A percentile compares a stretch with the other conserved stretches of the same genome.
Evolutionary conservation across 2,113 vertebrate species (phyloP).

Genomic region (Corythoichthys intestinalis): DNA sequence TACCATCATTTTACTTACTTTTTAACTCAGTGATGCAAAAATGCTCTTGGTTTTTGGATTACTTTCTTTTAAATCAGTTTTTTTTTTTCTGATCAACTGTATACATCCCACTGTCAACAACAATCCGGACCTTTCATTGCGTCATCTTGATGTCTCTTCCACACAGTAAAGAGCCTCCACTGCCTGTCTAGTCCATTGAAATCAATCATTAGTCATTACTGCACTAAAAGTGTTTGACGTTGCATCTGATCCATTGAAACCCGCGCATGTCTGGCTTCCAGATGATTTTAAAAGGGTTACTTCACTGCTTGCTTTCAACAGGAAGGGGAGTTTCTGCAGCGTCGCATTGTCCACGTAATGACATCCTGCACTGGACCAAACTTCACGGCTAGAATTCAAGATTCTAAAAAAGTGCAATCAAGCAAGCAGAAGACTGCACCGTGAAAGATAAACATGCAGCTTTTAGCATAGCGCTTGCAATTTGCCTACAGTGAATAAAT

Average conservation of each 20-base stretch:
- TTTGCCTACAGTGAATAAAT: slow-evolving; percentile 61
- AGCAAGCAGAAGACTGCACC: slow-evolving; percentile 20
- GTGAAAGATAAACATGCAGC: slow-evolving; percentile 19
- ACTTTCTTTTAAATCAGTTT: too few relatives aligned
- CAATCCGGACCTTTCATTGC: neutral
- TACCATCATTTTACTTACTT: too few relatives aligned
- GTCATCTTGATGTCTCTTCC: neutral
- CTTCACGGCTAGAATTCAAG: slow-evolving; percentile 29
- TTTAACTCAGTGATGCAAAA: too few relatives aligned
- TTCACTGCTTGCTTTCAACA: slow-evolving; percentile 44
- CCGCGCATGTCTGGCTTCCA: slow-evolving; percentile 58
- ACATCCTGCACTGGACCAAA: slow-evolving; percentile 64
- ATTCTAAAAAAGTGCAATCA: slow-evolving; percentile 23
- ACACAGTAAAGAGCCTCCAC: neutral
- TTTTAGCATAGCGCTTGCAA: slow-evolving; percentile 14
- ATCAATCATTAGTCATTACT: neutral
- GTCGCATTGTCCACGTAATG: slow-evolving; percentile 62
- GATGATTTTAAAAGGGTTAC: slow-evolving; percentile 59
- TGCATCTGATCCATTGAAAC: slow-evolving; percentile 53
- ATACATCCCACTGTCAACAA: neutral
- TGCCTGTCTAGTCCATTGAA: neutral
- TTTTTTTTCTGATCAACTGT: neutral
- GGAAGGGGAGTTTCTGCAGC: slow-evolving; percentile 69
- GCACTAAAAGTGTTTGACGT: slow-evolving; percentile 41
- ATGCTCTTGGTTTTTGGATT: too few relatives aligned